These are phyloP conservation scores for Cygnus atratus DNA, from an alignment of 2,113 vertebrate species.

Conservation along the genomic window DNA sequence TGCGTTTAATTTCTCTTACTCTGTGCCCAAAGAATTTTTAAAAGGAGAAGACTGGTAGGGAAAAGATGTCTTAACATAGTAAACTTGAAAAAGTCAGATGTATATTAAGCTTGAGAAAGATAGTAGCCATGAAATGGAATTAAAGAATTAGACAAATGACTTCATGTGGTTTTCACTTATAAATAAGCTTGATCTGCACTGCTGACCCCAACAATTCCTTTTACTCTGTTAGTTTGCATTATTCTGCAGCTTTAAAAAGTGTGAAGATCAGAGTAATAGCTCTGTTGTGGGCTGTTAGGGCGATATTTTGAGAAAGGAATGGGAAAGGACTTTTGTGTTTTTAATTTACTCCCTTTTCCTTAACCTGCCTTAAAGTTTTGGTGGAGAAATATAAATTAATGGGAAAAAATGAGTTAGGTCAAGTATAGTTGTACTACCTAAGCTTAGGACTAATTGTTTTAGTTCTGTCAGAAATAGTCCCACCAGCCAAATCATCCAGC, in stretches of 20 bases:
- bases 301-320: not conserved
- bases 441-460: not conserved
- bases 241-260: not conserved
- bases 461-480: not conserved
- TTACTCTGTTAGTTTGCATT: not conserved
- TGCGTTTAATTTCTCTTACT: not conserved
- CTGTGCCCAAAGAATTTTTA: not conserved
- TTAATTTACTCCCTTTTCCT: not conserved
- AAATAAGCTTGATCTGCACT: not conserved
- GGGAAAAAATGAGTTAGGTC: not conserved
- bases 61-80: not conserved
- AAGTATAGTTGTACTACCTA: not conserved
- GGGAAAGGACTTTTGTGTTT: not conserved
- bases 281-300: not conserved
- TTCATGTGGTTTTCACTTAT: not conserved
- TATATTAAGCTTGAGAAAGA: not conserved
- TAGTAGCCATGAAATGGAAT: not conserved
- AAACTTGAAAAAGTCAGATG: not conserved
- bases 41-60: not conserved
- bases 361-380: not conserved
- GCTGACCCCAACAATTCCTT: not conserved
- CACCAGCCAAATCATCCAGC: not conserved
- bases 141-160: not conserved
- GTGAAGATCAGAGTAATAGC: not conserved
- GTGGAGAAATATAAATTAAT: not conserved